phyloP scores from a whole-genome alignment of 2,888 invertebrate genomes.

The Drosophila subquinaria region DNA sequence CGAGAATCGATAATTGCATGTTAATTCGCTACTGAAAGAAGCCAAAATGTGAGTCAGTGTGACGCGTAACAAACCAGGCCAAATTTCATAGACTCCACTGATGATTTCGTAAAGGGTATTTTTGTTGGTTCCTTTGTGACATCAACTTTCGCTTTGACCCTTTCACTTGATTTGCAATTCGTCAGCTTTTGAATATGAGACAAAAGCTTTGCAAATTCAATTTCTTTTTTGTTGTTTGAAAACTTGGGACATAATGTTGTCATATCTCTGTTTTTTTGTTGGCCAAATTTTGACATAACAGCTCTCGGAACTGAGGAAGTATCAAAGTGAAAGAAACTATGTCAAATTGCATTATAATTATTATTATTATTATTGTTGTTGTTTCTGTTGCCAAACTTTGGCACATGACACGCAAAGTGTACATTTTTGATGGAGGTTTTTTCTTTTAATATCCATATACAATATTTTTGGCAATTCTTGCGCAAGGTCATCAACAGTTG shows the following conservation, averaged over 20 bases:
- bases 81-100: constrained; percentile 8
- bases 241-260: constrained; percentile 46
- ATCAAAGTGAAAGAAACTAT: constrained; percentile 58
- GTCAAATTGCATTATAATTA: constrained; percentile 70
- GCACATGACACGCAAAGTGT: constrained; percentile 54
- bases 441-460: constrained; percentile 23
- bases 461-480: constrained; percentile 25
- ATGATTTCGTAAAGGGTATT: constrained; percentile 8
- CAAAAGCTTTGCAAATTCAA: constrained; percentile 29
- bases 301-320: constrained; percentile 53
- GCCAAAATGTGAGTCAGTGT: constrained; percentile 36
- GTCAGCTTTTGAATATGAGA: neutral
- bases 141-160: constrained; percentile 47
- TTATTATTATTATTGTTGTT: constrained; percentile 23
- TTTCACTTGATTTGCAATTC: constrained; percentile 55
- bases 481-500: constrained; percentile 43
- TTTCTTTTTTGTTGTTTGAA: constrained; percentile 22
- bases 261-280: constrained; percentile 35
- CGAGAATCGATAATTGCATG: constrained; percentile 72
- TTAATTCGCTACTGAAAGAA: constrained; percentile 33
- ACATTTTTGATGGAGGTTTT: constrained; percentile 34
- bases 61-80: constrained; percentile 5
- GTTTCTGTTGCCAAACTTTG: constrained; percentile 51
- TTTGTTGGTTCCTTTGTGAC: constrained; percentile 2
- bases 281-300: constrained; percentile 55